A percentile compares a stretch with the other conserved stretches of the same genome.
phyloP scores from a whole-genome alignment of 2,888 invertebrate species.

The Chesias legatella region DNA sequence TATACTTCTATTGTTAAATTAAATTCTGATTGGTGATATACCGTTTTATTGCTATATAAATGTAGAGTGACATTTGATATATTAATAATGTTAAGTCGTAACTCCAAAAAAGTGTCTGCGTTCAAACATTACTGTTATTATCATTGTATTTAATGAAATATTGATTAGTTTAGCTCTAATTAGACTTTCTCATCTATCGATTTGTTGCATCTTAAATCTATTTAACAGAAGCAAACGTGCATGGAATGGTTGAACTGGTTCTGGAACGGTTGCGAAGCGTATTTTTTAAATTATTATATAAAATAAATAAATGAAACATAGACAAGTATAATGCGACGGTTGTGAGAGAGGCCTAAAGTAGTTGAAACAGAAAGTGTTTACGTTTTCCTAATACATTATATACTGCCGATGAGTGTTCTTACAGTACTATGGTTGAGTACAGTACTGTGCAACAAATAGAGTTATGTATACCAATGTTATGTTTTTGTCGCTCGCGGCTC shows the following conservation, averaged over 20 bases:
- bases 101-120: constrained; percentile 34
- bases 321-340: constrained; percentile 56
- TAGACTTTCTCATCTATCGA: constrained; percentile 32
- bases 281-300: constrained; percentile 35
- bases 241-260: constrained; percentile 33
- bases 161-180: constrained; percentile 34
- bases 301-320: constrained; percentile 36
- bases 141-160: constrained; percentile 24
- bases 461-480: constrained; percentile 62
- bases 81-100: constrained; percentile 44
- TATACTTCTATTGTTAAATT: constrained; percentile 32
- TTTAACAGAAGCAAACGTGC: constrained; percentile 29
- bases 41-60: constrained; percentile 34
- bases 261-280: constrained; percentile 33
- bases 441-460: constrained; percentile 53
- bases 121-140: constrained; percentile 30
- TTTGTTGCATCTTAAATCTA: constrained; percentile 21
- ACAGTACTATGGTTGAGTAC: constrained; percentile 61
- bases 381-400: constrained; percentile 55
- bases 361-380: constrained; percentile 53
- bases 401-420: constrained; percentile 76
- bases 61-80: constrained; percentile 37
- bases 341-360: constrained; percentile 78
- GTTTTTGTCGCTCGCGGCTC: constrained; percentile 47
- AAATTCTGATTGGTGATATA: constrained; percentile 35